Base-by-base conservation (phyloP, 2,797 vertebrate species). In the Enteromius argenteus region DNA sequence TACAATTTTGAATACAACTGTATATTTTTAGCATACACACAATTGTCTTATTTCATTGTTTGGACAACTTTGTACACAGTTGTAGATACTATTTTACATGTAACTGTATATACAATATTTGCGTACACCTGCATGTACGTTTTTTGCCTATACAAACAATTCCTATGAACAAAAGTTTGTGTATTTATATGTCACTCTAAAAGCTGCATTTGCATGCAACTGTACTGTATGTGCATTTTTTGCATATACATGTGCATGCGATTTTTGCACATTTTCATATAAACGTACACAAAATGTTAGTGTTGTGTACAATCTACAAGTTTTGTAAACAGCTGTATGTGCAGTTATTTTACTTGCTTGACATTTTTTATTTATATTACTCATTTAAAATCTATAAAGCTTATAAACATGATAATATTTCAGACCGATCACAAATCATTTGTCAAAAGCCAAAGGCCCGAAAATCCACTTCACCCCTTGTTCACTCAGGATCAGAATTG, bases 401-500 rank as follows among this genome's bases (percentile, higher is more conserved):
- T n/a, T n/a, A 53, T n/a, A 56, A n/a, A 74, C 19, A 15, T 15
- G n/a, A 44, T 42, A 3, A 69, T 27, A 58, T 58, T 71, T 60
- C 23, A 71, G 32, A 42, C 66, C 13, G 35, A 80, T 82, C 39
- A 49, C 15, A 53, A 56, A 42, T 83, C 15, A 23, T 73, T 74
- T 49, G 19, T 74, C 30, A 46, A 64, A 84, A 46, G 51, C 51
- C 82, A 78, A 14, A 78, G 66, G 49, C 27, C 51, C 3, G 7
- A 46, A 84, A 44, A 84, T 68, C 49, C 62, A 69, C 81, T 69
- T 58, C 19, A 58, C 49, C 72, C 60, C 21, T 35, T 23, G 23
- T 11, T 66, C 71, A 64, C n/a, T 39, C 46, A 30, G 9, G 35
- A 46, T 62, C 21, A 23, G 27, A 78, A 78, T 68, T 69, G n/a